Evolutionary conservation across 2,797 vertebrate genomes (phyloP), one percentile per base, ranked within the genome.

Genomic region (Cephalopachus bancanus): DNA sequence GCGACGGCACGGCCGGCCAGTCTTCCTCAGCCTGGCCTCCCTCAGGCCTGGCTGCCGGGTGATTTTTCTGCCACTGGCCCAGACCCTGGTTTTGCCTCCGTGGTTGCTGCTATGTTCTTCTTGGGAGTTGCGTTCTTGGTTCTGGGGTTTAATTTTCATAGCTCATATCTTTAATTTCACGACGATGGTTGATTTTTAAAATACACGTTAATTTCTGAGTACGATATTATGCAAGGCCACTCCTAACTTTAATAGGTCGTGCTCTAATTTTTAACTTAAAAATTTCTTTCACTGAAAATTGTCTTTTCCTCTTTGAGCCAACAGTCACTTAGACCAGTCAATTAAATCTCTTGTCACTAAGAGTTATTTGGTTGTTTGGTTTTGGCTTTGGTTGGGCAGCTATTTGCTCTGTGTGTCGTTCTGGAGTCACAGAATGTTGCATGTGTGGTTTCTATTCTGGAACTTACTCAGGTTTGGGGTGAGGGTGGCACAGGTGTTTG

Each of bases 341-440:
- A 86, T 86, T 86, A 71, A 72, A 55, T 72, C n/a, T 72, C 84
- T 57, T 86, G 84, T 86, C 84, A 71, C 53, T 37, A 59, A 86
- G 84, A 86, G 71, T 72, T 72, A 86, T 86, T 72, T 72, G 67
- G 65, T 55, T 59, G 28, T 44, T 86, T 86, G 22, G 16, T 71
- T 86, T 72, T 57, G n/a, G 67, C 84, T 72, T 86, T 55, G 51
- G 67, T 55, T 28, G 22, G 84, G 84, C 53, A 72, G 67, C 22
- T 86, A 26, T 86, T 71, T 26, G 22, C 44, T 67, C 15, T 55
- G 17, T 55, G 11, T 86, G 72, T 86, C 71, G 67, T 57, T 72
- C 69, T 57, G 67, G 37, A 53, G 84, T 65, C 72, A 53, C 14
- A 72, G 67, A 72, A 57, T 1, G 20, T 69, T 69, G 30, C 19